Conservation (phyloP, 2,113 vertebrate genomes). For the Indri indri region DNA sequence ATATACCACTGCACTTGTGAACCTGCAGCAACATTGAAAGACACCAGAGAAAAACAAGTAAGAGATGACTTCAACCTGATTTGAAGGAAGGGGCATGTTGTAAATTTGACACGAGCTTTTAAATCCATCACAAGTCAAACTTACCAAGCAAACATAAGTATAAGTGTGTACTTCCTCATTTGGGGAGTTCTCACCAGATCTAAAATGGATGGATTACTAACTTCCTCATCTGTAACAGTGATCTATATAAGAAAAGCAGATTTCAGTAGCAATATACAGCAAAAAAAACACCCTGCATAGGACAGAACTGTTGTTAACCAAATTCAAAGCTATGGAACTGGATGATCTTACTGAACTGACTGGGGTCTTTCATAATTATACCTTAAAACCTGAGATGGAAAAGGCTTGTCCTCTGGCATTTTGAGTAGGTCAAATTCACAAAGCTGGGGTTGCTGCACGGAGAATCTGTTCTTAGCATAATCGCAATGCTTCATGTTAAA, state of each 20-base stretch:
- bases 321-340: background rate
- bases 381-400: background rate
- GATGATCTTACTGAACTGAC: background rate
- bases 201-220: slow-evolving; percentile 87
- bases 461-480: background rate
- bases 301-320: background rate
- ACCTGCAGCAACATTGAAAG: slow-evolving; percentile 84
- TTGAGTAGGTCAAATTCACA: background rate
- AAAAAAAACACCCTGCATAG: background rate
- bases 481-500: rapidly evolving
- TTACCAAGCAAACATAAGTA: slow-evolving; percentile 96
- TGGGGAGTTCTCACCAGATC: slow-evolving; percentile 92
- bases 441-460: background rate
- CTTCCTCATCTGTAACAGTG: slow-evolving; percentile 84
- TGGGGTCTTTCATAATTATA: background rate
- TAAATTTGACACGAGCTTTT: background rate
- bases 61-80: background rate
- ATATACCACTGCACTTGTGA: slow-evolving; percentile 93
- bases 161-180: slow-evolving; percentile 93
- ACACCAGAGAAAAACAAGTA: background rate
- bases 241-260: slow-evolving; percentile 81
- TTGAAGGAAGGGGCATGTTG: rapidly evolving
- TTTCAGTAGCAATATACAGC: background rate
- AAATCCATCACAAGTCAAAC: slow-evolving; percentile 27
- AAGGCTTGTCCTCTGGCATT: background rate